These are phyloP conservation scores for Heptranchias perlo DNA, from an alignment of 2,113 vertebrate genomes.

Conservation along the genomic window DNA sequence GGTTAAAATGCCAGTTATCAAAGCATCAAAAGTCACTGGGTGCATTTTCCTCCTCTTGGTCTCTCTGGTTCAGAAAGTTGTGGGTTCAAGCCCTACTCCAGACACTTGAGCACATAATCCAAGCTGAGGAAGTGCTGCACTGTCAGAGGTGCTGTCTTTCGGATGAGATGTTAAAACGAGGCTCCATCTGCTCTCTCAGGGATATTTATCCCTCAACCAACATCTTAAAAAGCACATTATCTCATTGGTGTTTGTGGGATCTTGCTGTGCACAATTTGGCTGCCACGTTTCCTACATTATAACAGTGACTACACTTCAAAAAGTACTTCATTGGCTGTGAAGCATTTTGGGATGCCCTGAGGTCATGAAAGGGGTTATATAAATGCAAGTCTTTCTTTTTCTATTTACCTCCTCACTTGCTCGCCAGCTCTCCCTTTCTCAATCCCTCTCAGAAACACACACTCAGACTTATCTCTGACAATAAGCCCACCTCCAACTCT, in stretches of 20 bases:
- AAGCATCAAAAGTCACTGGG: no score
- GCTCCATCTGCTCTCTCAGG: not conserved
- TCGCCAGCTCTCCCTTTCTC: not conserved
- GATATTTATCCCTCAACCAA: not conserved
- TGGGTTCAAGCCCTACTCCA: no score
- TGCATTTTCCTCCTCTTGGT: no score
- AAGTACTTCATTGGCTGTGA: no score
- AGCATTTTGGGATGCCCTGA: no score
- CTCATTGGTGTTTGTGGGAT: not conserved
- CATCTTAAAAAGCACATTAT: not conserved
- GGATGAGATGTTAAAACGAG: not conserved
- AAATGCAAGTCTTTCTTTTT: not conserved
- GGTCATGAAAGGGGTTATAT: not conserved
- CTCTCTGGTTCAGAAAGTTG: no score
- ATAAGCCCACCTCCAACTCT: not conserved
- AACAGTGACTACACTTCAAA: not conserved
- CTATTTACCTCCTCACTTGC: not conserved
- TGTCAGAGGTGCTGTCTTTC: no score
- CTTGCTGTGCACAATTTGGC: not conserved
- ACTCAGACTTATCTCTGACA: not conserved
- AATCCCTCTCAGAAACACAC: not conserved
- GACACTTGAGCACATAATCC: no score
- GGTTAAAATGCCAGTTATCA: no score
- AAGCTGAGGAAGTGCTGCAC: no score
- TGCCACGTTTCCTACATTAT: not conserved